Base-by-base conservation (phyloP, 2,113 vertebrate genomes). In the Vulpes ferrilata region DNA sequence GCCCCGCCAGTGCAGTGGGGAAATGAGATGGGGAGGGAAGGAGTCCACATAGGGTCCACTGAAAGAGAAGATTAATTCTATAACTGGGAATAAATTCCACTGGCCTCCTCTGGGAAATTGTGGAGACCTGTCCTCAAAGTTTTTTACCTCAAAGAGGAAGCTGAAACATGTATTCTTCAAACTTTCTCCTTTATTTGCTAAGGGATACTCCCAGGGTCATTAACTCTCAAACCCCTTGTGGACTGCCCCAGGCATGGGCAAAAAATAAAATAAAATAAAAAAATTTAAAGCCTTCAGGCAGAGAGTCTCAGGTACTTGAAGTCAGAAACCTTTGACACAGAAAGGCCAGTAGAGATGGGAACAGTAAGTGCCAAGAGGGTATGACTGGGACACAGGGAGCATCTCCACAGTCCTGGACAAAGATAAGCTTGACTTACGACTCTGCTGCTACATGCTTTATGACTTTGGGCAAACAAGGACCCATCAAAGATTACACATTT, bases 1-100 rank as follows among this genome's bases (percentile, higher is more conserved):
- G 43, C 43, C 11, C 30, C 0, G 0, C 30, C 23, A 0, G 8
- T 64, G 7, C 74, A 59, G 20, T 3, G 9, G 30, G 51, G 20
- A 73, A 38, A 23, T 35, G 55, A 73, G 67, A 43, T 0, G 3
- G 69, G 5, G 9, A 7, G 1, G 27, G 12, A 51, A 76, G 74
- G 17, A 32, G 16, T 23, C 25, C 38, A 35, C 0, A 16, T 17
- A 30, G 12, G 38, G 22, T 15, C 22, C 7, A 4, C 23, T 79
- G 43, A 16, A 53, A 1, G 38, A 81, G 22, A 96, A 76, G 15
- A 17, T 22, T 35, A 59, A 43, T 55, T 51, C 53, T 17, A 19
- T 78, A n/a, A 51, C 27, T 30, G 48, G 32, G 35, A 80, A 32
- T 64, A 23, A 20, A 88, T 69, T 32, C 85, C 27, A 38, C 51